These are phyloP conservation scores for Chrysina gloriosa DNA, from an alignment of 2,888 invertebrate genomes.

Conservation along the genomic window DNA sequence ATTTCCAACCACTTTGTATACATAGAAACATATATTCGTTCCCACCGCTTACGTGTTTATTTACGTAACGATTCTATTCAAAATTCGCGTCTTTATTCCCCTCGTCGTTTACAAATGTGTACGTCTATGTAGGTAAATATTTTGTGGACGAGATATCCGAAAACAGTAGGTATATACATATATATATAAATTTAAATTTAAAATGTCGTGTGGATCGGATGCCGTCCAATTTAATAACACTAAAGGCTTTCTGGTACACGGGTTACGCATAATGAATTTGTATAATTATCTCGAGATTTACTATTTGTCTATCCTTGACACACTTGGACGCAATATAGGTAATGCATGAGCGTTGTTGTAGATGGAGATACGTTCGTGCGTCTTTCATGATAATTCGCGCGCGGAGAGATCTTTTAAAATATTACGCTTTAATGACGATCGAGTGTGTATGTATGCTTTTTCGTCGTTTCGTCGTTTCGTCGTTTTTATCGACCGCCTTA, in stretches of 20 bases:
- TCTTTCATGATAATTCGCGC: slow-evolving; percentile 49
- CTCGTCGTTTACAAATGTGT: too few species aligned
- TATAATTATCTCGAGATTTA: slow-evolving; percentile 53
- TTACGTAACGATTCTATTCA: too few species aligned
- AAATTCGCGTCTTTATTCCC: too few species aligned
- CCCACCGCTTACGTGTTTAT: too few species aligned
- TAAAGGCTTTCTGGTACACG: slow-evolving; percentile 33
- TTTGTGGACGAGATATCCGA: not conserved
- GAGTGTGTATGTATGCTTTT: too few species aligned
- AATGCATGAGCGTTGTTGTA: slow-evolving; percentile 16
- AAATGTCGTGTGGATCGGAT: slow-evolving; percentile 1
- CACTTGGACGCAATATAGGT: slow-evolving; percentile 47
- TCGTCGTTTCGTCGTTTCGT: too few species aligned
- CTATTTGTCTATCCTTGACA: slow-evolving; percentile 53
- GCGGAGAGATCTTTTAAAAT: slow-evolving; percentile 45
- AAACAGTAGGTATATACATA: too few species aligned
- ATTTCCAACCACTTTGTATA: too few species aligned
- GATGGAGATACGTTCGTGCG: not conserved
- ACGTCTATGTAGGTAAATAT: too few species aligned
- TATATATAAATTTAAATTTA: slow-evolving; percentile 3
- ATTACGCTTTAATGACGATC: not conserved
- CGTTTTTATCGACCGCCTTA: too few species aligned
- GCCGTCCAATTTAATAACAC: slow-evolving; percentile 2
- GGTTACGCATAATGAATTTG: slow-evolving; percentile 48
- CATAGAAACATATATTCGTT: too few species aligned